Evolutionary conservation across 2,113 vertebrate genomes (phyloP), one percentile per base, ranked within the genome.

Genomic region (Coreoperca whiteheadi): DNA sequence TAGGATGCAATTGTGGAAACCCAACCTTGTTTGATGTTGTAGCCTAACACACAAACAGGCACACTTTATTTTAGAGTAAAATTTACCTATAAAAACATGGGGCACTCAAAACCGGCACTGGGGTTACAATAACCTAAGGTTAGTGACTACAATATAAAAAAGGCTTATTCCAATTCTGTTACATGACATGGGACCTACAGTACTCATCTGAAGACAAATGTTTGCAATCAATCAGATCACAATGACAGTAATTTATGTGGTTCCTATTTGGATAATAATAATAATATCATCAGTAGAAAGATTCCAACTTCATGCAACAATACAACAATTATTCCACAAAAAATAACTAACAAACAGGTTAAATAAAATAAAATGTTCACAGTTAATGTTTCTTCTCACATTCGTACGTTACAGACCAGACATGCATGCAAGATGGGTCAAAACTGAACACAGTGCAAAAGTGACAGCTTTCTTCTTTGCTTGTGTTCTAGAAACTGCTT

Each of bases 221-320:
- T 77, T 74, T 81, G 70, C 67, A 77, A 46, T 79, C 79, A 66
- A 74, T 70, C 50, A 74, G 86, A 81, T 75, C 53, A 82, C 43
- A 51, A 80, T 87, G 51, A 86, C 72, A 87, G 67, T 66, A 74
- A 74, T 77, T 71, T 60, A 60, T 85, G 69, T 53, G 60, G 51
- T 75, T 81, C 65, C 71, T 71, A 59, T 82, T 72, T 82, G 80
- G 79, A 80, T 70, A 37, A 50, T 81, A 82, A 78, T 70, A 70
- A 50, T 80, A 64, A 59, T 59, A 59, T 76, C 74, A 85, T 79
- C 69, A 86, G 80, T 85, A 89, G 80, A 91, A 92, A 91, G 63
- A 72, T 81, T 92, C 66, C 81, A 85, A 77, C 28, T 69, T 90
- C 92, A 94, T 93, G 94, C 92, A 93, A 89, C 69, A 83, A 70